A percentile compares a stretch with the other conserved stretches of the same genome.
These are phyloP conservation scores for Lampropteryx suffumata DNA, from an alignment of 2,888 invertebrate species.

Conservation along the genomic window DNA sequence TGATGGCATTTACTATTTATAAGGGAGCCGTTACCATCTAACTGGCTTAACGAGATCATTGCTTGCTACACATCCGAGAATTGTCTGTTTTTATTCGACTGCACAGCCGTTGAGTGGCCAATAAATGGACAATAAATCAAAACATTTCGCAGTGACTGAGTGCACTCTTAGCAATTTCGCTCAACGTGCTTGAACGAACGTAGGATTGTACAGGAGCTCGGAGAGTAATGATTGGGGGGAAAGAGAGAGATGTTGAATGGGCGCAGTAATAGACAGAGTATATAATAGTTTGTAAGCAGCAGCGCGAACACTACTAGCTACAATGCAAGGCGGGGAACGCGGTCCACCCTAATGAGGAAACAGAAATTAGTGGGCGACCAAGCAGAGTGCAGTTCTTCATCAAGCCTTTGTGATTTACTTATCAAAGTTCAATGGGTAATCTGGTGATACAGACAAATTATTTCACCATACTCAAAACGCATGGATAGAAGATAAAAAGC, in stretches of 20 bases:
- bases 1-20: slow-evolving; percentile 23
- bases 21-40: slow-evolving; percentile 28
- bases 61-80: slow-evolving; percentile 39
- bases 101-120: slow-evolving; percentile 56
- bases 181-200: slow-evolving; percentile 47
- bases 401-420: slow-evolving; percentile 42
- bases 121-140: slow-evolving; percentile 79
- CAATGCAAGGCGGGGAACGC: slow-evolving; percentile 56
- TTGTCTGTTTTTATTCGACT: slow-evolving; percentile 57
- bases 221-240: slow-evolving; percentile 35
- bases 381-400: slow-evolving; percentile 67
- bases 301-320: slow-evolving; percentile 26
- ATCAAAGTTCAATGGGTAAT: slow-evolving; percentile 15
- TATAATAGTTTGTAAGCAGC: slow-evolving; percentile 26
- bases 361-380: slow-evolving; percentile 78
- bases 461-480: too few species aligned
- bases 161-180: slow-evolving; percentile 69
- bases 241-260: slow-evolving; percentile 58
- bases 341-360: slow-evolving; percentile 75
- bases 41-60: slow-evolving; percentile 44
- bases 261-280: slow-evolving; percentile 41
- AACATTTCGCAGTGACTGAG: slow-evolving; percentile 66
- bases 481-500: too few species aligned
- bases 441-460: not conserved
- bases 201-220: slow-evolving; percentile 48